These are phyloP conservation scores for Dipodomys stephensi DNA, from an alignment of 2,113 vertebrate genomes.

Conservation along the genomic window DNA sequence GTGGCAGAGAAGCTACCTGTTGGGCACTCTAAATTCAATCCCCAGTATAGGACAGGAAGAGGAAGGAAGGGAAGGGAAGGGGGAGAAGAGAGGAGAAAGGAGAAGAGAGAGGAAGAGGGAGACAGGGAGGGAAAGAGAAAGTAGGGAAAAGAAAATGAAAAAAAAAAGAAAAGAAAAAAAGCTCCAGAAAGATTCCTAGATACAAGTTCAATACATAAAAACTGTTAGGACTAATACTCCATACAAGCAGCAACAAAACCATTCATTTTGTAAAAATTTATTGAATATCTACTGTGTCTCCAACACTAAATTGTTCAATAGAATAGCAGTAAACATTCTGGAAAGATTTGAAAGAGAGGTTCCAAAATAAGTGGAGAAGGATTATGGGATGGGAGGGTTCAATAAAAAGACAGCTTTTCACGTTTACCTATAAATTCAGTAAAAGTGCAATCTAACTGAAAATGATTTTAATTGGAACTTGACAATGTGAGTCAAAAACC, in stretches of 20 bases:
- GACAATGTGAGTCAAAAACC: constrained; percentile 36
- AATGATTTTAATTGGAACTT: constrained; percentile 44
- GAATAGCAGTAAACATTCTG: constrained; percentile 43
- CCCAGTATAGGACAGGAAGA: too few relatives aligned
- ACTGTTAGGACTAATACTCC: neutral
- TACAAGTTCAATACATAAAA: constrained; percentile 6
- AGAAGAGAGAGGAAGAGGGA: too few relatives aligned
- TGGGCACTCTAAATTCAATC: too few relatives aligned
- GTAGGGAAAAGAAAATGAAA: too few relatives aligned
- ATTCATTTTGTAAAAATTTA: constrained; percentile 4
- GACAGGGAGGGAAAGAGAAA: too few relatives aligned
- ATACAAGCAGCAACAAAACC: constrained; percentile 30
- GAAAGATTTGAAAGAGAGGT: constrained; percentile 15
- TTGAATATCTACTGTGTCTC: neutral
- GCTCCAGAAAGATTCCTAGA: neutral
- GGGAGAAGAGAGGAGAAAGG: too few relatives aligned
- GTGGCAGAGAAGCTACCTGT: too few relatives aligned
- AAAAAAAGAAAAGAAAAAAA: neutral
- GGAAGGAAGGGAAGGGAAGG: too few relatives aligned
- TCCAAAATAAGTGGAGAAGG: constrained; percentile 5
- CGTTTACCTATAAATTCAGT: constrained; percentile 15
- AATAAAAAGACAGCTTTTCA: neutral
- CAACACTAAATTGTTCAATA: neutral
- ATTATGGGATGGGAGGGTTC: neutral
- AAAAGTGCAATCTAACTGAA: neutral